Evolutionary conservation across 2,888 invertebrate species (phyloP).

Genomic region (Chironomus tentans): DNA sequence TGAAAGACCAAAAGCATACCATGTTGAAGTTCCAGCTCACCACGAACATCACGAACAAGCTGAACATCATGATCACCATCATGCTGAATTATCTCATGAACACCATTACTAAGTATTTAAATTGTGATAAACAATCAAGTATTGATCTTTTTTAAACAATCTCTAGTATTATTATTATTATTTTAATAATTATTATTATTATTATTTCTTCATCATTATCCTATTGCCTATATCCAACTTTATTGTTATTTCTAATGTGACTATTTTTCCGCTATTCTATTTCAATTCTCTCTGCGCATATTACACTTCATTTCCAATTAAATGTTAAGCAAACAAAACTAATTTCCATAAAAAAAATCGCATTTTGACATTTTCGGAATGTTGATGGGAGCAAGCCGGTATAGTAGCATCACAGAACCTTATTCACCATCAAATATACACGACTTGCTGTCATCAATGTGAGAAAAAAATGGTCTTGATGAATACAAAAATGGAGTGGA

Average conservation of each 20-base stretch:
- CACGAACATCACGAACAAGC: conserved; percentile 38
- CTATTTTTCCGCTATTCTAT: not conserved
- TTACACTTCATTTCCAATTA: not conserved
- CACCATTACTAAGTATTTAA: conserved; percentile 7
- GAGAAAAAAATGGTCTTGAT: no score
- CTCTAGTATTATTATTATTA: not conserved
- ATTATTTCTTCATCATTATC: no score
- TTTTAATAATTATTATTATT: not conserved
- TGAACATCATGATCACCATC: conserved; percentile 34
- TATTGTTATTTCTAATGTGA: not conserved
- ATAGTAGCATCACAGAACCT: conserved; percentile 7
- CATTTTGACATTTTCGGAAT: not conserved
- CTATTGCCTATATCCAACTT: not conserved
- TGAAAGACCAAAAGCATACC: conserved; percentile 66
- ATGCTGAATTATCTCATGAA: not conserved
- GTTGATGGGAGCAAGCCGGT: not conserved
- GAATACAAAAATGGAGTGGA: no score
- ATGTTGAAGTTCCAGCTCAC: conserved; percentile 52
- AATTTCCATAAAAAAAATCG: not conserved
- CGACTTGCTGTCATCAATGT: no score
- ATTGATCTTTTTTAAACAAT: conserved; percentile 3
- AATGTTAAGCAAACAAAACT: not conserved
- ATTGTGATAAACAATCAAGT: conserved; percentile 11
- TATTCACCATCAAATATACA: no score
- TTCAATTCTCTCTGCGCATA: not conserved